phyloP scores from a whole-genome alignment of 2,888 invertebrate species.

The Tetragonisca angustula region DNA sequence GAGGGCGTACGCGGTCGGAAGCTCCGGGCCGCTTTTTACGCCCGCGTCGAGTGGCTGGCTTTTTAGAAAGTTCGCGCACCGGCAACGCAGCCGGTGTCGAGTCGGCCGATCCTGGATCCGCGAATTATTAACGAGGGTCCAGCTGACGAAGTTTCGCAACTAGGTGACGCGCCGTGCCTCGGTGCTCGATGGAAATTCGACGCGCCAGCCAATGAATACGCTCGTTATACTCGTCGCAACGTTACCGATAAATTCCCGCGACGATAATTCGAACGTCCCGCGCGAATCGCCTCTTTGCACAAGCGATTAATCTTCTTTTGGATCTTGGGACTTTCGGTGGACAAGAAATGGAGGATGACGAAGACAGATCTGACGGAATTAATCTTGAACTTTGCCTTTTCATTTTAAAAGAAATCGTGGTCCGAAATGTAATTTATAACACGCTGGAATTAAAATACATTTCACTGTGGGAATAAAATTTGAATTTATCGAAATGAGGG shows the following conservation, averaged over 20 bases:
- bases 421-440: no score
- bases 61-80: constrained; percentile 46
- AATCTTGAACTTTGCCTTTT: not conserved
- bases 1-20: not conserved
- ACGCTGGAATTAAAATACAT: no score
- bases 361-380: not conserved
- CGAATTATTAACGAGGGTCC: constrained; percentile 55
- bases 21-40: constrained; percentile 6
- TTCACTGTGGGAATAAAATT: no score
- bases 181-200: constrained; percentile 49
- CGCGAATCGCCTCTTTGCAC: not conserved
- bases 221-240: constrained; percentile 51
- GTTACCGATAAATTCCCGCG: constrained; percentile 3
- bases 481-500: no score
- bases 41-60: constrained; percentile 34
- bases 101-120: constrained; percentile 11
- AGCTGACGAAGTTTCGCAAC: constrained; percentile 46
- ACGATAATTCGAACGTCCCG: not conserved
- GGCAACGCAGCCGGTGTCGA: constrained; percentile 18
- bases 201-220: constrained; percentile 47
- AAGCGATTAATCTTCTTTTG: not conserved
- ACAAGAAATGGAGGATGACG: not conserved
- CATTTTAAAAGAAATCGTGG: no score
- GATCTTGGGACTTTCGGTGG: not conserved
- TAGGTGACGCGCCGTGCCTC: constrained; percentile 42